Evolutionary conservation across 1,140 invertebrate genomes (phyloP).

Genomic region (Neuroterus valhalla): DNA sequence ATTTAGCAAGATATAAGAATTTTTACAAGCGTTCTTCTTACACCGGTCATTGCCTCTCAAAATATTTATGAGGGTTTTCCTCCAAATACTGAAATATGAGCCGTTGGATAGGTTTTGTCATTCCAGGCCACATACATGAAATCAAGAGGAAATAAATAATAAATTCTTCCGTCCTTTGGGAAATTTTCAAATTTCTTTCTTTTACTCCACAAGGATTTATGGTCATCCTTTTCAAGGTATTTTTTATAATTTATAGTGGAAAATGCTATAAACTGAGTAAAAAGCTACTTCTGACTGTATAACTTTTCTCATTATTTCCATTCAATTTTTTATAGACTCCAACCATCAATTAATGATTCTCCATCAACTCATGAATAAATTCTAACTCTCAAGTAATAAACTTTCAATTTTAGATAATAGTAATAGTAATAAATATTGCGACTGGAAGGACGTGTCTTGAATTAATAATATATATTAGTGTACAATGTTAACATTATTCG

Average conservation of each 20-base stretch:
- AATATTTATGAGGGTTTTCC: no score
- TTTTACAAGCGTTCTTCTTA: no score
- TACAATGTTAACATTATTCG: background rate
- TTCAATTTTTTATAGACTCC: background rate
- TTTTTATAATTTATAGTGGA: conserved; percentile 7
- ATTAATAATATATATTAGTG: background rate
- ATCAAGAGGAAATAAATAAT: no score
- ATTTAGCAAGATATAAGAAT: no score
- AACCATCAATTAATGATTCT: background rate
- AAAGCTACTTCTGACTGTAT: background rate
- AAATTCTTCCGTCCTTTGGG: background rate
- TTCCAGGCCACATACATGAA: no score
- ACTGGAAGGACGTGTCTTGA: background rate
- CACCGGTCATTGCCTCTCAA: no score
- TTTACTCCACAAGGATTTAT: background rate
- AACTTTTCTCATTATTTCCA: background rate
- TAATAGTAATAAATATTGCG: no score
- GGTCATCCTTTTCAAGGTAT: background rate
- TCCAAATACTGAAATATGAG: no score
- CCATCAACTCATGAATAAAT: background rate
- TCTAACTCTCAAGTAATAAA: background rate
- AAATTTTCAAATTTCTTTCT: background rate
- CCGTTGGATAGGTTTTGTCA: no score
- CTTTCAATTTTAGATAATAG: background rate
- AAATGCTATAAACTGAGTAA: background rate